phyloP scores from a whole-genome alignment of 2,888 invertebrate species.

The Clusia tigrina region DNA sequence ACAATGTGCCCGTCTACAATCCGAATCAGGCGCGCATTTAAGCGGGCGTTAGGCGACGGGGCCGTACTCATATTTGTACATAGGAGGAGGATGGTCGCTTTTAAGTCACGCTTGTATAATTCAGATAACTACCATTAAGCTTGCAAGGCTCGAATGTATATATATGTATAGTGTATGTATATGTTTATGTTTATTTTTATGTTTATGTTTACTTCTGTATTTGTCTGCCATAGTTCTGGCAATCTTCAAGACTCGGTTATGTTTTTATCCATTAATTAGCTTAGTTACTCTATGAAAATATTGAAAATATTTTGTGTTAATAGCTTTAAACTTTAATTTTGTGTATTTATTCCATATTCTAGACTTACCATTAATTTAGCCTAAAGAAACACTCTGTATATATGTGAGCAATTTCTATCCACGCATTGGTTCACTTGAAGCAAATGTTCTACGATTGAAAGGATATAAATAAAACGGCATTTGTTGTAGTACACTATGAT shows the following conservation, averaged over 20 bases:
- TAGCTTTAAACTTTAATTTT: conserved; percentile 43
- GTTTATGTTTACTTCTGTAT: background rate
- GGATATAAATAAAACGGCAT: too few species aligned
- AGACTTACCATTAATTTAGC: too few species aligned
- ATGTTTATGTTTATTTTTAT: background rate
- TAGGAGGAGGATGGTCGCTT: conserved; percentile 32
- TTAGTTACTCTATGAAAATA: conserved; percentile 22
- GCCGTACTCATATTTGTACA: background rate
- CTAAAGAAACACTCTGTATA: too few species aligned
- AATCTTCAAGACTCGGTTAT: background rate
- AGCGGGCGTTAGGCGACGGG: conserved; percentile 54
- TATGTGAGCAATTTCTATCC: too few species aligned
- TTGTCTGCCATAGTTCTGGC: background rate
- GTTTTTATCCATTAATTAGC: conserved; percentile 20
- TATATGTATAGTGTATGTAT: conserved; percentile 9
- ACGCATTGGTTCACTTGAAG: too few species aligned
- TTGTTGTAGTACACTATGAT: too few species aligned
- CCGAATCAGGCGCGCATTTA: conserved; percentile 58
- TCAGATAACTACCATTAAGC: conserved; percentile 4
- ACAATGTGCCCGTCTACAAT: conserved; percentile 62
- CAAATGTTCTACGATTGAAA: too few species aligned
- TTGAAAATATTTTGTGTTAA: conserved; percentile 49
- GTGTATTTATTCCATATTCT: conserved; percentile 13
- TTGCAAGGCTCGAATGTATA: conserved; percentile 39
- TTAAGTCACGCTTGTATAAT: conserved; percentile 1